Conservation (phyloP, 2,113 vertebrate species). For the Ceyx margarethae region DNA sequence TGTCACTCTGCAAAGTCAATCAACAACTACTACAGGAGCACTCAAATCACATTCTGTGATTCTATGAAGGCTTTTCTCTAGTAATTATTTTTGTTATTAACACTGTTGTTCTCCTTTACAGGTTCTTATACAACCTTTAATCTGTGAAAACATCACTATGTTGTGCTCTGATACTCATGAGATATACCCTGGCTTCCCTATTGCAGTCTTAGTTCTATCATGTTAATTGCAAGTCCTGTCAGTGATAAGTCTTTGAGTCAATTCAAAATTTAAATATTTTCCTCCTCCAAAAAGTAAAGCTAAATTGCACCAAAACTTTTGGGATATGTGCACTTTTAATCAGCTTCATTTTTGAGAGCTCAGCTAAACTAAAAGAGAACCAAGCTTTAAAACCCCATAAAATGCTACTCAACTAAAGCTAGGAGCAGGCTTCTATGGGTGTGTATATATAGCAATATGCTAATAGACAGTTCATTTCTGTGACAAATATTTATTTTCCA, state of each 20-base stretch:
- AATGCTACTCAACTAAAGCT: background rate
- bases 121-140: background rate
- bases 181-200: background rate
- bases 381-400: background rate
- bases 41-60: background rate
- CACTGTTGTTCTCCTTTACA: background rate
- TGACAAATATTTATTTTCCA: background rate
- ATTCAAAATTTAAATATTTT: background rate
- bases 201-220: background rate
- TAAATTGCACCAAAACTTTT: background rate
- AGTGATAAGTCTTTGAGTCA: background rate
- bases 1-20: background rate
- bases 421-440: background rate
- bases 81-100: background rate
- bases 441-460: background rate
- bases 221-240: background rate
- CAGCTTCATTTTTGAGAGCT: background rate
- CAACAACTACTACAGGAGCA: background rate
- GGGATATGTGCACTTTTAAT: background rate
- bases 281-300: background rate
- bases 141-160: background rate
- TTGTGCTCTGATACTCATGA: background rate
- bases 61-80: background rate
- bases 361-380: background rate
- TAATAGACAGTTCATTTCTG: fast-evolving